A percentile compares a stretch with the other conserved stretches of the same genome.
phyloP scores from a whole-genome alignment of 37 sponge, comb jelly and placozoan genomes.

The Amphimedon queenslandica region DNA sequence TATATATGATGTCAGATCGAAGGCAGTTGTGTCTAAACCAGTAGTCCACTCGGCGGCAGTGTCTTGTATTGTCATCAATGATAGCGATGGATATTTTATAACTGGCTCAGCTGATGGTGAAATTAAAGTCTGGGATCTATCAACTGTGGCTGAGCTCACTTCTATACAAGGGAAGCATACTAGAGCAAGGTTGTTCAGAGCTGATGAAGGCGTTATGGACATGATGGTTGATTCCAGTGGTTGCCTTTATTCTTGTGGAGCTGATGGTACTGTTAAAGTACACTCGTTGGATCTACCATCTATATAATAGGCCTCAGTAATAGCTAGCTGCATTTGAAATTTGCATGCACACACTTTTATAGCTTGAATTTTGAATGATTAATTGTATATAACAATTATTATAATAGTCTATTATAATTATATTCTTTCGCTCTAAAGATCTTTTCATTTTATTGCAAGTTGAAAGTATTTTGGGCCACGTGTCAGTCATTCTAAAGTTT shows the following conservation, averaged over 20 bases:
- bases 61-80: slow-evolving; percentile 69
- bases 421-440: no score
- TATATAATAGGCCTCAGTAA: no score
- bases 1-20: slow-evolving; percentile 83
- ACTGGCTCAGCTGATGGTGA: slow-evolving; percentile 89
- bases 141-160: slow-evolving; percentile 38
- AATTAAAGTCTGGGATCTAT: slow-evolving; percentile 76
- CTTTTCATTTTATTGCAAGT: no score
- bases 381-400: no score
- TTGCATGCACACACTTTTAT: no score
- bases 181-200: slow-evolving; percentile 52
- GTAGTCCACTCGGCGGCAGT: slow-evolving; percentile 71
- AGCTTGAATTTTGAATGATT: no score
- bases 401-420: no score
- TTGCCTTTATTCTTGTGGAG: slow-evolving; percentile 68
- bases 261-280: slow-evolving; percentile 60
- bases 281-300: not conserved
- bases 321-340: no score
- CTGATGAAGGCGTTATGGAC: slow-evolving; percentile 61
- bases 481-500: no score
- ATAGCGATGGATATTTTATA: slow-evolving; percentile 75
- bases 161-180: slow-evolving; percentile 38
- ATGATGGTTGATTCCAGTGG: slow-evolving; percentile 44
- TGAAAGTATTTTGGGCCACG: no score
- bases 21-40: slow-evolving; percentile 42